These are phyloP conservation scores for Caenorhabditis sp. DNA, from an alignment of 2,888 invertebrate genomes.

Conservation along the genomic window DNA sequence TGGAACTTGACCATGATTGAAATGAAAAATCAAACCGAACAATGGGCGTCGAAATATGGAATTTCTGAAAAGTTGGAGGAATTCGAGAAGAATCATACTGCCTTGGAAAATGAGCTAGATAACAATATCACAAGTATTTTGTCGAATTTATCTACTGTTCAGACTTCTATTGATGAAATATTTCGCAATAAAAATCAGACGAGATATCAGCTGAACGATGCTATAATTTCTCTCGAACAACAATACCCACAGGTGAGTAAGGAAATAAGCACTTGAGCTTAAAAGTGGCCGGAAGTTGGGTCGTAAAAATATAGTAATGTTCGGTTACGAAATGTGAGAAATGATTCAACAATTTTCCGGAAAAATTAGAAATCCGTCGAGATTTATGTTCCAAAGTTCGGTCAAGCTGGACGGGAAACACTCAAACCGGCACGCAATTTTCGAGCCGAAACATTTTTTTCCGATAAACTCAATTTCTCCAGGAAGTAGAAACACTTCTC, in stretches of 20 bases:
- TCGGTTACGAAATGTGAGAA: no score
- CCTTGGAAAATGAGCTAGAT: constrained; percentile 17
- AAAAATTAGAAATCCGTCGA: no score
- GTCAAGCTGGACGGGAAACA: no score
- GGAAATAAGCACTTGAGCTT: no score
- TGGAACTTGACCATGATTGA: neutral
- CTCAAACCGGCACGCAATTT: no score
- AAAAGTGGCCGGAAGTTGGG: no score
- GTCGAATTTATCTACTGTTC: constrained; percentile 22
- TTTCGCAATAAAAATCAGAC: constrained; percentile 40
- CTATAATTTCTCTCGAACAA: constrained; percentile 13
- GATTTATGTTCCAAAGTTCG: no score
- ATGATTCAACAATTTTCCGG: no score
- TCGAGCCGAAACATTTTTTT: no score
- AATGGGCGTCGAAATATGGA: neutral
- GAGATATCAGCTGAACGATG: constrained; percentile 8
- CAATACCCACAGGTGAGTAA: constrained; percentile 6
- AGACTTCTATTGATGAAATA: constrained; percentile 23
- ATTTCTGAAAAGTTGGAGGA: neutral
- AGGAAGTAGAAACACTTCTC: neutral
- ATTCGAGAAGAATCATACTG: constrained; percentile 21
- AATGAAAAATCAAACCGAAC: neutral
- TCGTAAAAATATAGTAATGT: no score
- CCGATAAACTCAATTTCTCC: no score
- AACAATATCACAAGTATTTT: constrained; percentile 29